Conservation (phyloP, 2,797 vertebrate genomes). For the Meriones psammophilus region DNA sequence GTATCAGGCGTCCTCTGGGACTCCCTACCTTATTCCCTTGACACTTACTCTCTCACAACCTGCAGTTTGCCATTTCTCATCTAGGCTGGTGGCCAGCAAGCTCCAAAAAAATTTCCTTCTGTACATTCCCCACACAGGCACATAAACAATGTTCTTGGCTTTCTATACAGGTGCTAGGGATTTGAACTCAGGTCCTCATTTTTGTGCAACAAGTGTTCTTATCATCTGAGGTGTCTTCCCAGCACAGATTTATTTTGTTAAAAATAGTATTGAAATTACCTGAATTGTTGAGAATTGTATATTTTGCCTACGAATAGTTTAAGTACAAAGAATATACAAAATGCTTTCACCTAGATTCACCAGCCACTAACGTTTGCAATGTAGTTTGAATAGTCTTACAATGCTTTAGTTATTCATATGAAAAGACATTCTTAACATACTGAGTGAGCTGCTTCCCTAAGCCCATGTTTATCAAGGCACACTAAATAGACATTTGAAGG, state of each 20-base stretch:
- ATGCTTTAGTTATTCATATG: constrained; percentile 10
- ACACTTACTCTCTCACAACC: neutral
- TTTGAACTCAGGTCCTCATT: neutral
- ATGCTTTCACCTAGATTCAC: neutral
- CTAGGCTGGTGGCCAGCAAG: neutral
- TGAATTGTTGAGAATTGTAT: neutral
- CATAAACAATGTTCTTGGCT: neutral
- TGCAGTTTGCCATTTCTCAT: neutral
- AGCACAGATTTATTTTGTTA: constrained; percentile 53
- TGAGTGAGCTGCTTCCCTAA: neutral
- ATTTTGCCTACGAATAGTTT: constrained; percentile 9
- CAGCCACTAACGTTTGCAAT: neutral
- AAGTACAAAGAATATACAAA: neutral
- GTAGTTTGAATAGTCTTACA: constrained; percentile 36
- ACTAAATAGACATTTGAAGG: constrained; percentile 12
- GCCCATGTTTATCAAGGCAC: constrained; percentile 25
- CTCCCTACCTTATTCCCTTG: neutral
- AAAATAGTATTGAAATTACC: constrained; percentile 66
- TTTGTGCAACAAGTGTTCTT: neutral
- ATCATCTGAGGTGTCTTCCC: neutral
- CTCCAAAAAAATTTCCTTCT: neutral
- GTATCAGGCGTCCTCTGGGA: neutral
- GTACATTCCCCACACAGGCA: neutral
- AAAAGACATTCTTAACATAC: neutral
- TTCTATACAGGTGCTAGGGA: neutral